Evolutionary conservation across 2,888 invertebrate genomes (phyloP), one percentile per base, ranked within the genome.

Genomic region (Electrophaes corylata): DNA sequence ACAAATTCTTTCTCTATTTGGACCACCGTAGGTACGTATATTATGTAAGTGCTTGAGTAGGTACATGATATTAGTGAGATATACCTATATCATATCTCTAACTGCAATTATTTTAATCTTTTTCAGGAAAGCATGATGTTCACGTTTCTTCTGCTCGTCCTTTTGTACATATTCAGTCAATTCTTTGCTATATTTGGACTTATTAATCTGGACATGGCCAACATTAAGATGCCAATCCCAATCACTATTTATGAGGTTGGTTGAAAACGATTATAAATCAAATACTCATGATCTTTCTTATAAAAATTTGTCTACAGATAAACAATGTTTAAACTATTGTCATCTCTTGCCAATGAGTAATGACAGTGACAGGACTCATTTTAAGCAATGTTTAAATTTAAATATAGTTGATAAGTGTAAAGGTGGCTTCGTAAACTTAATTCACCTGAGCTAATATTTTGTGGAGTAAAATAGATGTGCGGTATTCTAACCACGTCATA

Each of bases 121-220:
- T 88, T 88, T 60, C 82, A 91, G 91, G 91, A 91, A 72, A 91
- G 91, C 64, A 84, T 90, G 74, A 91, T 89, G 88, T 91, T 91
- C 45, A 91, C 91, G 12, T 88, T 86, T 60, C 78, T 91, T 76
- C 76, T 91, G 16, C 65, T 91, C 43, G 75, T 88, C 43, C 70
- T 91, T 12, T 73, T 91, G 33, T 91, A 90, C 66, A 81, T 88
- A 74, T 91, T 91, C 66, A 91, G 89, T 62, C 91, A 91, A 70
- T 89, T 88, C 68, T 91, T 91, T 56, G 85, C 91, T 26, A 91
- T 91, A 59, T 85, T 91, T 58, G 91, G 91, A 31, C 76, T 91
- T 26, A 88, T 91, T 37, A 89, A 91, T 72, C 78, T 91, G 63
- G 91, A 91, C 65, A 86, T 91, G 35, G 79, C 88, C 8, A 89